Evolutionary conservation across 2,888 invertebrate species (phyloP).

Genomic region (Cremastobaeus sp.): DNA sequence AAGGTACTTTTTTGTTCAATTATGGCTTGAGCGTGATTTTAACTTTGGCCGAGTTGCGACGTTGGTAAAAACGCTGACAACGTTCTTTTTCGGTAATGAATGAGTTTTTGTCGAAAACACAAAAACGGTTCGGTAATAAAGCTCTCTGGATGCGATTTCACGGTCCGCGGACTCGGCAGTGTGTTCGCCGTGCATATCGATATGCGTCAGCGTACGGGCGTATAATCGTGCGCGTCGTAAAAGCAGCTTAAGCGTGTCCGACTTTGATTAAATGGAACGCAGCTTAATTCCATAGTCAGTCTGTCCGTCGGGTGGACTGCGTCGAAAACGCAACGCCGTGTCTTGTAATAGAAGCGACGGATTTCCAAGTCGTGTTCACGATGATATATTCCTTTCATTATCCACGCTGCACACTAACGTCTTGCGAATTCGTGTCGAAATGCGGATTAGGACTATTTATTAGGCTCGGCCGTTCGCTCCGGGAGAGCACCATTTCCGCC

Average conservation of each 20-base stretch:
- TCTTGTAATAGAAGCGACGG: constrained; percentile 58
- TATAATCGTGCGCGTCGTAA: constrained; percentile 50
- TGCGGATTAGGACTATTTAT: constrained; percentile 46
- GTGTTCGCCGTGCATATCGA: constrained; percentile 42
- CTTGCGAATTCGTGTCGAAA: constrained; percentile 48
- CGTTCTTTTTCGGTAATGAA: constrained; percentile 12
- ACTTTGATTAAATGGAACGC: constrained; percentile 54
- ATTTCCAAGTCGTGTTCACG: constrained; percentile 47
- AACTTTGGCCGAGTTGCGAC: too few species aligned
- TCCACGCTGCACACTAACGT: constrained; percentile 66
- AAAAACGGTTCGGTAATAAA: constrained; percentile 58
- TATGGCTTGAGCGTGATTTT: too few species aligned
- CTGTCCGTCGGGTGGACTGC: constrained; percentile 16
- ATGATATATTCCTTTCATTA: constrained; percentile 75
- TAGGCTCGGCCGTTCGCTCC: constrained; percentile 29
- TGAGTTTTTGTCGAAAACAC: neutral
- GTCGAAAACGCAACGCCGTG: constrained; percentile 48
- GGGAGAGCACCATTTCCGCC: constrained; percentile 29
- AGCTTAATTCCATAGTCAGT: constrained; percentile 53
- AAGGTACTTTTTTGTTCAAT: too few species aligned
- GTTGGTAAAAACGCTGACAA: constrained; percentile 19
- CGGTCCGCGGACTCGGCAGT: constrained; percentile 23
- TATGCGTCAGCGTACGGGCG: constrained; percentile 27
- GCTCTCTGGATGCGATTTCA: constrained; percentile 49
- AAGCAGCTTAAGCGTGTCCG: constrained; percentile 54